These are phyloP conservation scores for Trichomalopsis sarcophagae DNA, from an alignment of 1,140 invertebrate species.

Conservation along the genomic window DNA sequence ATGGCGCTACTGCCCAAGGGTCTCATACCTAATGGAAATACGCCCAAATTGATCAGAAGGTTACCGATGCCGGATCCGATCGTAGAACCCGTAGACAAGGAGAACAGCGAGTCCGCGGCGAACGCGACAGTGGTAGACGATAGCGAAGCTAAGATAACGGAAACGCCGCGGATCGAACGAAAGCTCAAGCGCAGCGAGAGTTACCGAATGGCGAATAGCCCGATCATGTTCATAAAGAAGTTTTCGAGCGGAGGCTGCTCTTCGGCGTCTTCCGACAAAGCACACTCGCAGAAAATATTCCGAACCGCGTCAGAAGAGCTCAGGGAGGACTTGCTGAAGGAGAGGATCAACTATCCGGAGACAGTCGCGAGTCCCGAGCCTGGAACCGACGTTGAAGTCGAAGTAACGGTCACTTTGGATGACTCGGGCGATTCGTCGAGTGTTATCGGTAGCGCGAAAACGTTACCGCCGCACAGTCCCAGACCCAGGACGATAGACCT, in stretches of 20 bases:
- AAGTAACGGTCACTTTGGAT: slow-evolving; percentile 24
- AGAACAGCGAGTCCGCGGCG: slow-evolving; percentile 42
- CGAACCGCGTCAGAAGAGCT: slow-evolving; percentile 74
- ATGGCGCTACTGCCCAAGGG: slow-evolving; percentile 50
- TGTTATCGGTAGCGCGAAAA: slow-evolving; percentile 11
- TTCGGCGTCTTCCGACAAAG: slow-evolving; percentile 45
- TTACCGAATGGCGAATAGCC: slow-evolving; percentile 88
- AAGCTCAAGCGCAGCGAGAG: slow-evolving; percentile 89
- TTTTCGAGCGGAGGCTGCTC: slow-evolving; percentile 58
- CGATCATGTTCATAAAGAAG: slow-evolving; percentile 77
- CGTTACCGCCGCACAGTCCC: slow-evolving; percentile 63
- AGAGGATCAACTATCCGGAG: slow-evolving; percentile 82
- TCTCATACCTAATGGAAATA: slow-evolving; percentile 61
- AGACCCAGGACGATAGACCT: slow-evolving; percentile 68
- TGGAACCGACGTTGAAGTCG: slow-evolving; percentile 61
- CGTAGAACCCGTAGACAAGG: slow-evolving; percentile 53
- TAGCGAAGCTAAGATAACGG: slow-evolving; percentile 31
- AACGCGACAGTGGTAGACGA: slow-evolving; percentile 33
- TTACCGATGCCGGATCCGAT: neutral
- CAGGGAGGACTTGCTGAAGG: slow-evolving; percentile 78
- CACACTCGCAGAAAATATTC: slow-evolving; percentile 66
- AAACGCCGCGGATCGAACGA: slow-evolving; percentile 56
- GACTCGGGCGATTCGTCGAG: neutral
- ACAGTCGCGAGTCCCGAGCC: slow-evolving; percentile 76
- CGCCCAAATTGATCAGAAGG: slow-evolving; percentile 60